Evolutionary conservation across 2,113 vertebrate genomes (phyloP), one percentile per base, ranked within the genome.

Genomic region (Polyodon spathula): DNA sequence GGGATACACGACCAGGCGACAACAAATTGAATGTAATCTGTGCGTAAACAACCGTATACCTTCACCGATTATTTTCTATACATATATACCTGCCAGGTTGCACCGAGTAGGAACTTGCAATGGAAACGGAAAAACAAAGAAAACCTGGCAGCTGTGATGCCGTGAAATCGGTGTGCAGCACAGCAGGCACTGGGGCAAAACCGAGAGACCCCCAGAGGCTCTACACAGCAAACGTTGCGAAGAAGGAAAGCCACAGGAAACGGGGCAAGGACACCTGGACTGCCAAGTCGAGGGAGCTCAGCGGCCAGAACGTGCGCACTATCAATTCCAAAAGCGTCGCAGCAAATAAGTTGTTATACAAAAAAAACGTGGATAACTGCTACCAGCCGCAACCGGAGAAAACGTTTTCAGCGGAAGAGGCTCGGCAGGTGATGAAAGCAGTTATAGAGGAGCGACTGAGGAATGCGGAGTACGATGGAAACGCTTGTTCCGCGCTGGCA

Each of bases 361-460:
- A 61, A 37, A 10, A 10, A 8, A 8, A 27, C 15, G 58, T 44
- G 15, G 16, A 42, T 2, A 52, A 59, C 55, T 8, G 37, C 37
- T 67, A 65, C 8, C 62, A 68, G 27, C 64, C 66, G 2, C 54
- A 10, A 16, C 63, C 71, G 17, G 65, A 52, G 14, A 62, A 12
- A 58, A 14, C 27, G 2, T 76, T 78, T 62, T 66, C 68, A 6
- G 63, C 56, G 2, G 64, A 64, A 15, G 61, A 66, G 6, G 67
- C 66, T 1, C 57, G 27, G 37, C 44, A 17, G 27, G n/a, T 72
- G 4, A 68, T 74, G 11, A 71, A 68, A 27, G 46, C 63, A 10
- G 51, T 71, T 2, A 54, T 74, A 53, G 67, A 78, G 11, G 53
- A 40, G 37, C 60, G 59, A 52, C 68, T 78, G 1, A 48, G 53